A percentile compares a stretch with the other conserved stretches of the same genome.
Evolutionary conservation across 2,113 vertebrate genomes (phyloP).

Genomic region (Gobiocypris rarus): DNA sequence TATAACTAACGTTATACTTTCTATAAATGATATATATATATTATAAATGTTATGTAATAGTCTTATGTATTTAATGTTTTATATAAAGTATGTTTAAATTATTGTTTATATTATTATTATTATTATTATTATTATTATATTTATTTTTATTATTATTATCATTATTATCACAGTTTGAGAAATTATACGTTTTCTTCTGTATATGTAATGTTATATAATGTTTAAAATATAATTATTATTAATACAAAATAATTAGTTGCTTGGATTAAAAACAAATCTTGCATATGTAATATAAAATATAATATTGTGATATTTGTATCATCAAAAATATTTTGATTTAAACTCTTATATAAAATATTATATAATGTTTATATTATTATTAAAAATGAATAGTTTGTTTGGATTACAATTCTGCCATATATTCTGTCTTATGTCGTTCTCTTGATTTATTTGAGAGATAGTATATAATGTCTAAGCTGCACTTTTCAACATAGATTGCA

Average conservation of each 20-base stretch:
- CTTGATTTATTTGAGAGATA: neutral
- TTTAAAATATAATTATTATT: too few relatives aligned
- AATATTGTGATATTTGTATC: neutral
- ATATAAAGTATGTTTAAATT: neutral
- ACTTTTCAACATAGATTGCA: neutral
- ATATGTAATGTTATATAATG: neutral
- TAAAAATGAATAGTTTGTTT: neutral
- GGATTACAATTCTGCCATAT: neutral
- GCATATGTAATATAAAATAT: too few relatives aligned
- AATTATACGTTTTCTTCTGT: fast-evolving
- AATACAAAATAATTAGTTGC: neutral
- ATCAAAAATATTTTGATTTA: too few relatives aligned
- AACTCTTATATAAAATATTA: neutral
- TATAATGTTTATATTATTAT: neutral
- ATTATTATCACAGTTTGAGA: neutral
- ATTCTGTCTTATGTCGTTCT: neutral
- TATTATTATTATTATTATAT: neutral
- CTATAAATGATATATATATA: too few relatives aligned
- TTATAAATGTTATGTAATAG: too few relatives aligned
- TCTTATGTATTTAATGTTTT: too few relatives aligned
- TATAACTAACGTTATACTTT: neutral
- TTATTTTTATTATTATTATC: too few relatives aligned
- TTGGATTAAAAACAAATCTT: neutral
- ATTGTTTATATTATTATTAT: neutral
- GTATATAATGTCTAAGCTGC: neutral